A percentile compares a stretch with the other conserved stretches of the same genome.
Evolutionary conservation across 2,888 invertebrate species (phyloP).

Genomic region (Eristalinus aeneus): DNA sequence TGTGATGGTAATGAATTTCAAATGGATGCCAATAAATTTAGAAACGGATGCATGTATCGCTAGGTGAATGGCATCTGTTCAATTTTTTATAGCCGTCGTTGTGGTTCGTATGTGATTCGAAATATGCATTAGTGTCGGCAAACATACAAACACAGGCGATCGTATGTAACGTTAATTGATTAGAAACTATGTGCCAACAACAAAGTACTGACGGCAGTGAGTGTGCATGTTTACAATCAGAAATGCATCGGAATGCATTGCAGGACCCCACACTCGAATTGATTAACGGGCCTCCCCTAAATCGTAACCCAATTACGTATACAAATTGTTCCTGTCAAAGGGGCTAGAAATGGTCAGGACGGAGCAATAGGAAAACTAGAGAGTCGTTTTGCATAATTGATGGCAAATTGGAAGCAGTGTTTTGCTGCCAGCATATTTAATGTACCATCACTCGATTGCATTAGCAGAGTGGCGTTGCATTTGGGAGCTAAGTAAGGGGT

Average conservation of each 20-base stretch:
- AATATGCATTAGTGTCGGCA: constrained; percentile 58
- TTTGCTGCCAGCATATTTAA: constrained; percentile 72
- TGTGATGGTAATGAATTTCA: constrained; percentile 39
- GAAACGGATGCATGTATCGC: constrained; percentile 21
- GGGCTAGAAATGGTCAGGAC: constrained; percentile 60
- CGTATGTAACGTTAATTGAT: constrained; percentile 58
- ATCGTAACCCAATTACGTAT: constrained; percentile 68
- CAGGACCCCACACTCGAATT: constrained; percentile 4
- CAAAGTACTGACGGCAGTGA: constrained; percentile 11
- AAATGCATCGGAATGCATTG: constrained; percentile 49
- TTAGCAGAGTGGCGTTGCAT: constrained; percentile 17
- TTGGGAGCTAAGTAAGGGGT: neutral
- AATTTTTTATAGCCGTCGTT: constrained; percentile 43
- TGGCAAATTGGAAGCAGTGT: constrained; percentile 80
- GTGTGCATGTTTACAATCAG: constrained; percentile 40
- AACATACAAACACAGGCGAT: neutral
- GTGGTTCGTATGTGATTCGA: constrained; percentile 55
- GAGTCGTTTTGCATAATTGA: constrained; percentile 80
- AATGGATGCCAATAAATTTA: constrained; percentile 24
- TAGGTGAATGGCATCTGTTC: constrained; percentile 50
- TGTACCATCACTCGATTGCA: constrained; percentile 55
- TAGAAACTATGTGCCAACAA: constrained; percentile 64
- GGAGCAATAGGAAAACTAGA: constrained; percentile 59
- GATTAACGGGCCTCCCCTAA: constrained; percentile 35
- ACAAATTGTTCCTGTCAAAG: constrained; percentile 68